Evolutionary conservation across 2,113 vertebrate species (phyloP).

Genomic region (Zonotrichia leucophrys): DNA sequence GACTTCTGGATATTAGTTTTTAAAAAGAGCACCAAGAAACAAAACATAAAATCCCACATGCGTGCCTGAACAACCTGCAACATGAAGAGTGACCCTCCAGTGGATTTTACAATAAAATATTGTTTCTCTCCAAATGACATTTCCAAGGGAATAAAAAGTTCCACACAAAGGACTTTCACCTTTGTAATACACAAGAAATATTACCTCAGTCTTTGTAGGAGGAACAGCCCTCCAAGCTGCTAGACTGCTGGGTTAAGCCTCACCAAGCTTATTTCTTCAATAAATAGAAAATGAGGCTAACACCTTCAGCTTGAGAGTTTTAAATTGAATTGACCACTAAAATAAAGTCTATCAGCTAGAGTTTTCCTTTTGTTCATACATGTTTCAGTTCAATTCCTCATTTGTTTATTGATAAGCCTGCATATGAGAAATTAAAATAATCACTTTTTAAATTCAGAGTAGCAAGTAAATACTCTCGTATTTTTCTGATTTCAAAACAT

Average conservation of each 20-base stretch:
- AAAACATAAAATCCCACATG: neutral
- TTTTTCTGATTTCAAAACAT: neutral
- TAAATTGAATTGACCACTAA: neutral
- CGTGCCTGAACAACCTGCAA: neutral
- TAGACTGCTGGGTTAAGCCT: neutral
- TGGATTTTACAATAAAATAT: neutral
- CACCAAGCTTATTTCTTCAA: neutral
- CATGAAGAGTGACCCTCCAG: neutral
- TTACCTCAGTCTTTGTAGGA: neutral
- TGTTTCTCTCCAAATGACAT: neutral
- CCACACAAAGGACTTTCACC: neutral
- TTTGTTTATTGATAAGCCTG: neutral
- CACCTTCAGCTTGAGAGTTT: neutral
- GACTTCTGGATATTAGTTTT: neutral
- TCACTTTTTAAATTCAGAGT: neutral
- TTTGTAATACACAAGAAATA: neutral
- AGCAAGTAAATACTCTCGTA: neutral
- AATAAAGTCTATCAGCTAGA: neutral
- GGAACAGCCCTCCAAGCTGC: neutral
- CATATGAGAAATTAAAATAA: neutral
- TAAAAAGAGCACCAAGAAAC: neutral
- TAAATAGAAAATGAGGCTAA: neutral
- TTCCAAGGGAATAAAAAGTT: neutral
- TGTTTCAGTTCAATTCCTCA: neutral
- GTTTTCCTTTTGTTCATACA: neutral